phyloP scores from a whole-genome alignment of 2,797 vertebrate genomes.

The Tapera naevia region DNA sequence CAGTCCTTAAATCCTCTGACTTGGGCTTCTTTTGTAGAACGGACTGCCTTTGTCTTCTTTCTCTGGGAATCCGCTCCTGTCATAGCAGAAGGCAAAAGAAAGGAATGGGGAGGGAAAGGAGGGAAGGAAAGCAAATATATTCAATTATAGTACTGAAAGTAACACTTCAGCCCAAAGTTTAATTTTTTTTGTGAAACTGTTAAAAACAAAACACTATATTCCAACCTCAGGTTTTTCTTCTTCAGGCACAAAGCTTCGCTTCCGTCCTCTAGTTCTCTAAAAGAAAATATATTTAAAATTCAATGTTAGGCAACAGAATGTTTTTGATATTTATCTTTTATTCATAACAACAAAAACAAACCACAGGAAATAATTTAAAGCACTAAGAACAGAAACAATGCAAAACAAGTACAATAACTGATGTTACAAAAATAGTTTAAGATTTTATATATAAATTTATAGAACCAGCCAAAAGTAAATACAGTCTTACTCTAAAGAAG shows the following conservation, averaged over 20 bases:
- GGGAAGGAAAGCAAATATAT: constrained; percentile 45
- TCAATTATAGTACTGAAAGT: constrained; percentile 9
- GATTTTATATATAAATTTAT: background rate
- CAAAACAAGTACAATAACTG: background rate
- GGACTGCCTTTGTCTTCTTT: constrained; percentile 90
- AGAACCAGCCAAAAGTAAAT: background rate
- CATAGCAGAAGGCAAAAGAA: constrained; percentile 61
- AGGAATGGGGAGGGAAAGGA: background rate
- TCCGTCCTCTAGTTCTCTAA: constrained; percentile 96
- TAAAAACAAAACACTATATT: constrained; percentile 61
- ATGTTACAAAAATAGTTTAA: background rate
- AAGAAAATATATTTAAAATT: constrained; percentile 66
- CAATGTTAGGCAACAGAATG: background rate
- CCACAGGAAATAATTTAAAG: background rate
- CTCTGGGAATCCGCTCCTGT: constrained; percentile 90
- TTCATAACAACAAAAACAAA: background rate
- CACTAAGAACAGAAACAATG: background rate
- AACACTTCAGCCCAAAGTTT: constrained; percentile 27
- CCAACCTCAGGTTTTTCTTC: constrained; percentile 95
- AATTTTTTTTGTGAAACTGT: constrained; percentile 27
- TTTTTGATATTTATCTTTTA: background rate
- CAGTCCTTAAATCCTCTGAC: constrained; percentile 90
- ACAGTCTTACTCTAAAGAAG: background rate
- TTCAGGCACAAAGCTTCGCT: constrained; percentile 89
- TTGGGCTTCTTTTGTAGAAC: constrained; percentile 93